Evolutionary conservation across 2,113 vertebrate species (phyloP).

Genomic region (Hypomesus transpacificus): DNA sequence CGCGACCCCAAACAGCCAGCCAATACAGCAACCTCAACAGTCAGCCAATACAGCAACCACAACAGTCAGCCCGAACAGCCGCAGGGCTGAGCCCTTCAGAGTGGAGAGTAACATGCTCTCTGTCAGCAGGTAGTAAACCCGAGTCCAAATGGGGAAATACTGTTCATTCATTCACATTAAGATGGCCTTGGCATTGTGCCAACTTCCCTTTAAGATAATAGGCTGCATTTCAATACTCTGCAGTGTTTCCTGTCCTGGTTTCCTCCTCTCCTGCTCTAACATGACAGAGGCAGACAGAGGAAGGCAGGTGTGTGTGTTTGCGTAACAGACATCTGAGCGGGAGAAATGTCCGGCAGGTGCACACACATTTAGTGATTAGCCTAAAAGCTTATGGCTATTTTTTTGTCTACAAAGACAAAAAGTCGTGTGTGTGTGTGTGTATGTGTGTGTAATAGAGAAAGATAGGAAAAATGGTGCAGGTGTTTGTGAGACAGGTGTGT

Average conservation of each 20-base stretch:
- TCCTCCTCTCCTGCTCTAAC: not conserved
- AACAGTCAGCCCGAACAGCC: not conserved
- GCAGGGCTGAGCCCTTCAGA: not conserved
- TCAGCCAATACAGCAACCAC: not conserved
- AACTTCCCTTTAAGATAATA: not conserved
- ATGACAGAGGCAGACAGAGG: not conserved
- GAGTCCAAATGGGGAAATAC: not conserved
- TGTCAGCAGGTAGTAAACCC: not conserved
- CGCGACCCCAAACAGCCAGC: no score
- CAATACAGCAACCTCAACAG: not conserved
- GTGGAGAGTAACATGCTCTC: slow-evolving; percentile 7
- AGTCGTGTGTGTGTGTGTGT: not conserved
- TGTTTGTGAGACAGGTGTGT: not conserved
- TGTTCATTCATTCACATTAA: not conserved
- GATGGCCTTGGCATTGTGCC: not conserved
- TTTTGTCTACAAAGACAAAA: no score
- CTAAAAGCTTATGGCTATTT: no score
- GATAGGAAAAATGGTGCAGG: not conserved
- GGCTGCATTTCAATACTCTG: not conserved
- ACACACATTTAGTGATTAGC: no score
- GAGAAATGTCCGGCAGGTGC: not conserved
- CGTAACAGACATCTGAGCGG: not conserved
- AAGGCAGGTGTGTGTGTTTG: not conserved
- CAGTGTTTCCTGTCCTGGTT: not conserved
- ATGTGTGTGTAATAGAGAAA: not conserved